phyloP scores from a whole-genome alignment of 2,888 invertebrate genomes.

The Mechanitis messenoides region DNA sequence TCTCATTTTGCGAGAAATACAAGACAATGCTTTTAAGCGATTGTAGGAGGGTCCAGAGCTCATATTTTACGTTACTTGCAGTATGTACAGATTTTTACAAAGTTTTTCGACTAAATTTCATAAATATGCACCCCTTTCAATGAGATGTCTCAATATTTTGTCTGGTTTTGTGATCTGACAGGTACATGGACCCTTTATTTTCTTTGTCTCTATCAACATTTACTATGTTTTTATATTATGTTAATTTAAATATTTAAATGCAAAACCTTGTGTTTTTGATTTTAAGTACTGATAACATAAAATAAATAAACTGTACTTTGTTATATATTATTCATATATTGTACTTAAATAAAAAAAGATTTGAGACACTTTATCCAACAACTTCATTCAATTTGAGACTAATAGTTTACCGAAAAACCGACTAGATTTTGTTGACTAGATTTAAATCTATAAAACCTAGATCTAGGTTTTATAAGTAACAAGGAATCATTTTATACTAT shows the following conservation, averaged over 20 bases:
- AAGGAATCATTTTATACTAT: no score
- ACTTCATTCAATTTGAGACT: no score
- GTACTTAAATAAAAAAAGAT: no score
- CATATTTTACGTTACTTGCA: slow-evolving; percentile 47
- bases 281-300: no score
- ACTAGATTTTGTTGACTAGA: no score
- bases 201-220: slow-evolving; percentile 10
- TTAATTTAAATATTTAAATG: not conserved
- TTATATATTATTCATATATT: no score
- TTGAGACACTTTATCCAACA: no score
- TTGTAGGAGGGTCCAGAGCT: slow-evolving; percentile 52
- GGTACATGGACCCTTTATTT: slow-evolving; percentile 25
- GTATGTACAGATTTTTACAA: slow-evolving; percentile 40
- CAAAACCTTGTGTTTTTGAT: not conserved
- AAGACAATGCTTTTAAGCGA: slow-evolving; percentile 74
- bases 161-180: slow-evolving; percentile 24
- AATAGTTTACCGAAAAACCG: no score
- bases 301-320: no score
- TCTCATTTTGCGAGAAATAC: slow-evolving; percentile 48
- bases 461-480: no score
- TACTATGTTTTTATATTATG: not conserved
- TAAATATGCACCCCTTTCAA: slow-evolving; percentile 40
- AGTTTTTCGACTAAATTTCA: slow-evolving; percentile 39
- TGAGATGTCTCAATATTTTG: slow-evolving; percentile 27
- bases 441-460: no score